Evolutionary conservation across 1,140 invertebrate genomes (phyloP).

Genomic region (Subanguina moxae): DNA sequence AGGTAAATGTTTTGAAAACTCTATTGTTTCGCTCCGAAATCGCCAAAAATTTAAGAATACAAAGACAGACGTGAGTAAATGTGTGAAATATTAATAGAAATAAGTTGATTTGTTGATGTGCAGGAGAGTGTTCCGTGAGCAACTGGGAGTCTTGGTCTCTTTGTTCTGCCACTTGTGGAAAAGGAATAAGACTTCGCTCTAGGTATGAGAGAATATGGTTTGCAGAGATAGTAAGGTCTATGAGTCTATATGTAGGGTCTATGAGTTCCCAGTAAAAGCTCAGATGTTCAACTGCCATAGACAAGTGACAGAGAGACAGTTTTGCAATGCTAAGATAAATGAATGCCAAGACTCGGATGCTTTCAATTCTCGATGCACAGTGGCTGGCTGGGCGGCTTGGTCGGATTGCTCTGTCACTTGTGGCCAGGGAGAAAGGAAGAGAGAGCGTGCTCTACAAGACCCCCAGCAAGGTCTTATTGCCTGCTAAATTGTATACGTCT

Average conservation of each 20-base stretch:
- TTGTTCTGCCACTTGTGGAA: conserved; percentile 67
- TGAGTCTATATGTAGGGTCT: conserved; percentile 65
- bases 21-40: too few species aligned
- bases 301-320: conserved; percentile 63
- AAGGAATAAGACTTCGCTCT: conserved; percentile 68
- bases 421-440: conserved; percentile 64
- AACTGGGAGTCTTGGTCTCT: conserved; percentile 66
- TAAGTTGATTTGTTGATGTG: conserved; percentile 14
- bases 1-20: not conserved
- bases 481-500: not conserved
- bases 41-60: conserved; percentile 44
- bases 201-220: not conserved
- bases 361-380: conserved; percentile 63
- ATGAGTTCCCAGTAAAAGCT: conserved; percentile 73
- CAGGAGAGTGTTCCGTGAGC: conserved; percentile 62
- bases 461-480: conserved; percentile 57
- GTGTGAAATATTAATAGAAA: not conserved
- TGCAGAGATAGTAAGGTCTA: not conserved
- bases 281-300: conserved; percentile 73
- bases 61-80: conserved; percentile 66
- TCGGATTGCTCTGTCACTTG: conserved; percentile 71
- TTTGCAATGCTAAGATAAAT: conserved; percentile 58
- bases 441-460: conserved; percentile 61
- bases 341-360: conserved; percentile 58
- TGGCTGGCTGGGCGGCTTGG: conserved; percentile 67